Evolutionary conservation across 2,113 vertebrate species (phyloP), one percentile per base, ranked within the genome.

Genomic region (Phrynosoma platyrhinos): DNA sequence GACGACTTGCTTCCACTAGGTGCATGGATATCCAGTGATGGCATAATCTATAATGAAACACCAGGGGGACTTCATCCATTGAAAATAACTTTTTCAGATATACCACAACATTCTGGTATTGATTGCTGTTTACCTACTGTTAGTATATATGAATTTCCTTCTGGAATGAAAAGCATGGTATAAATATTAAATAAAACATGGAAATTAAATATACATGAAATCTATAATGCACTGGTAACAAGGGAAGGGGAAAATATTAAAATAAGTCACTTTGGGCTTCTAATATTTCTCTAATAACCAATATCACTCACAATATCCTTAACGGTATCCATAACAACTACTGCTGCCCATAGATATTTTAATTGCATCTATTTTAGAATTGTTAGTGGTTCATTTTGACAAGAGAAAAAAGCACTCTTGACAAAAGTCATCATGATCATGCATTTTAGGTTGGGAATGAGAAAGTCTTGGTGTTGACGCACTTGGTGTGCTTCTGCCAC

Each of bases 371-470:
- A 93, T 92, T 87, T 92, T 93, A 80, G 76, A 88, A 86, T 91
- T 84, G 85, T 53, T 94, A 93, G 85, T 90, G 83, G 85, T 90
- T 95, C 94, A 91, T 88, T 93, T 87, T 91, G 90, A 94, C 90
- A 94, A 86, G 90, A 93, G 79, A n/a, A 78, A 94, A 96, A 91
- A 94, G 85, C 81, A 66, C 0, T 25, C 84, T 84, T 84, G 87
- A 85, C 85, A 86, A 78, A 89, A 82, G 90, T n/a, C n/a, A n/a
- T n/a, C n/a, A n/a, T 88, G 83, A 91, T 91, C 27, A 79, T 89
- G 89, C 86, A 53, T 69, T 36, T 75, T 32, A 62, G 47, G 0
- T 74, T n/a, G 47, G 84, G 72, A n/a, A 32, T 42, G 87, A 84
- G 92, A 79, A 79, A 14, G 89, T 40, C n/a, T 93, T 91, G 87